Evolutionary conservation across 2,113 vertebrate genomes (phyloP).

Genomic region (Tenrec ecaudatus): DNA sequence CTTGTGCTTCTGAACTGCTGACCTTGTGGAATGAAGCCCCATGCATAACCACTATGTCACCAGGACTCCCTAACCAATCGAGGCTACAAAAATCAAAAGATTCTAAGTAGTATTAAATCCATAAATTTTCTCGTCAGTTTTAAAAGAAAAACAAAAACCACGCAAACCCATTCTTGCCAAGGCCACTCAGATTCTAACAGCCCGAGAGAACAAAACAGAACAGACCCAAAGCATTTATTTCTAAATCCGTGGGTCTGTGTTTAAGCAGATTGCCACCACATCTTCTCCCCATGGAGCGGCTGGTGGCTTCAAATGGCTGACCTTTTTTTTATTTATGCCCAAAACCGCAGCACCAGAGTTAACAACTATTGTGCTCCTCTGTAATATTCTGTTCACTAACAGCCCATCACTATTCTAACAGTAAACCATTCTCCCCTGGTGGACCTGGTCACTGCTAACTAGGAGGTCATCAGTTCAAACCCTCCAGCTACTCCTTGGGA

Average conservation of each 20-base stretch:
- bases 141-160: background rate
- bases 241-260: background rate
- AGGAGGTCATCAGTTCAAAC: too few species aligned
- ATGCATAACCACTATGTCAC: too few species aligned
- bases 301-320: background rate
- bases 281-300: background rate
- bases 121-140: too few species aligned
- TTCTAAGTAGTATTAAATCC: too few species aligned
- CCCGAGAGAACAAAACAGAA: background rate
- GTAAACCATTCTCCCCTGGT: background rate
- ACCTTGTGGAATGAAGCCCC: too few species aligned
- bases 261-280: background rate
- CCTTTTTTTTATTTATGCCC: too few species aligned
- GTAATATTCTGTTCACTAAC: background rate
- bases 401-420: background rate
- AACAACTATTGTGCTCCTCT: background rate
- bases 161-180: background rate
- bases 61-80: background rate
- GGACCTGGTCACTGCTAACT: too few species aligned
- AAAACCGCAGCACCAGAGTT: background rate
- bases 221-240: background rate
- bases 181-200: background rate
- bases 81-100: background rate
- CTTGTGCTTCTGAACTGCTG: too few species aligned
- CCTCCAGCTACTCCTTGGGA: too few species aligned